A percentile compares a stretch with the other conserved stretches of the same genome.
Conservation (phyloP, 2,888 invertebrate species). For the Morpho deidamia region DNA sequence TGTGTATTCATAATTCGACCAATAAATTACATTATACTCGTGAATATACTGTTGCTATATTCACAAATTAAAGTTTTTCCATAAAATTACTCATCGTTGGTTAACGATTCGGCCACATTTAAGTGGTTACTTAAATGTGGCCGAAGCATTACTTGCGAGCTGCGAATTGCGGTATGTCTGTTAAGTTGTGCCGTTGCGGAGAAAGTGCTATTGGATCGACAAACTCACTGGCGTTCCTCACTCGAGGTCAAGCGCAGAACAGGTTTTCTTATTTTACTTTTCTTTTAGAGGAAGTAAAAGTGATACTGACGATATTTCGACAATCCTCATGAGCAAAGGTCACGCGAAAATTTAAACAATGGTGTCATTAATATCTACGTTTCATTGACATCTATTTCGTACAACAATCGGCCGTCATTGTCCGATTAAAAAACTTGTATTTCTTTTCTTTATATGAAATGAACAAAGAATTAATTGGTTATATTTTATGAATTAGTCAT, state of each 20-base stretch:
- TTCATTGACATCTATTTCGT: conserved; percentile 8
- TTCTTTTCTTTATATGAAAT: no score
- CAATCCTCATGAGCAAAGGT: conserved; percentile 15
- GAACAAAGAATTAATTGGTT: no score
- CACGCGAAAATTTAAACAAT: conserved; percentile 6
- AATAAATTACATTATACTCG: no score
- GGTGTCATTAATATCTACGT: neutral
- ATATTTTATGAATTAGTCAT: no score
- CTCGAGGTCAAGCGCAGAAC: conserved; percentile 60
- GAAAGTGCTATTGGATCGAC: conserved; percentile 55
- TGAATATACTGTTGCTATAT: no score
- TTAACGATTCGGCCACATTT: no score
- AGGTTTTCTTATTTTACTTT: conserved; percentile 56
- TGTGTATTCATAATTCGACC: no score
- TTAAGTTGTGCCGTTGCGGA: conserved; percentile 35
- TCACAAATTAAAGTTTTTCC: no score
- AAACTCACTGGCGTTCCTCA: conserved; percentile 43
- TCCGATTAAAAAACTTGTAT: neutral
- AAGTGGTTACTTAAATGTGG: neutral
- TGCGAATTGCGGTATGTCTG: conserved; percentile 3
- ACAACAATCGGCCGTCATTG: neutral
- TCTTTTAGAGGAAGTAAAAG: conserved; percentile 62
- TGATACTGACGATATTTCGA: conserved; percentile 22
- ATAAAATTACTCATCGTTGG: no score
- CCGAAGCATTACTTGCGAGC: neutral